Conservation (phyloP, 1,140 invertebrate species). For the Dreissena rostriformis region DNA sequence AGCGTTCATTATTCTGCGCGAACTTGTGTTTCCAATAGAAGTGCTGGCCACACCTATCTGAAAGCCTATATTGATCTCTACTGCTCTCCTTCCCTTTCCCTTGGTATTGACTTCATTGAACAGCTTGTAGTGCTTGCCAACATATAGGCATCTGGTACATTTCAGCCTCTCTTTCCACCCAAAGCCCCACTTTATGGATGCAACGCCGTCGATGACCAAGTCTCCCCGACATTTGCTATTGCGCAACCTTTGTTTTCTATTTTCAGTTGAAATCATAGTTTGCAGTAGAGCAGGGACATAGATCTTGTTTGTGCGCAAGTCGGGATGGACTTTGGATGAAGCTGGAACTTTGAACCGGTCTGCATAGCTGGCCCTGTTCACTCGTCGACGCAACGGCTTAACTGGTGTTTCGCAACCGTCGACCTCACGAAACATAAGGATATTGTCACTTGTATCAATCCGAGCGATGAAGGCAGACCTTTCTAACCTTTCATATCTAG, state of each 20-base stretch:
- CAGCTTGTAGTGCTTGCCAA: not conserved
- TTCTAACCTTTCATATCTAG: too few relatives aligned
- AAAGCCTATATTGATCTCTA: conserved; percentile 17
- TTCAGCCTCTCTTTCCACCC: conserved; percentile 31
- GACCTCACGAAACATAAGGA: not conserved
- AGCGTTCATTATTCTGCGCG: not conserved
- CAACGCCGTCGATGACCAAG: conserved; percentile 13
- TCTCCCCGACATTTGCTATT: conserved; percentile 23
- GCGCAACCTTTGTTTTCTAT: not conserved
- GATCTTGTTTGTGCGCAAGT: not conserved
- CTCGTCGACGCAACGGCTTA: not conserved
- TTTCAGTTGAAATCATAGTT: not conserved
- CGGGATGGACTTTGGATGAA: not conserved
- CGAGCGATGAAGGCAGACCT: too few relatives aligned
- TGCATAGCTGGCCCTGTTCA: not conserved
- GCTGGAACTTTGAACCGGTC: not conserved
- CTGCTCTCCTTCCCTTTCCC: conserved; percentile 1
- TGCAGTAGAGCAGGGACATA: not conserved
- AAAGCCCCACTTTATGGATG: conserved; percentile 22
- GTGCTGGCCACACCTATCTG: conserved; percentile 18
- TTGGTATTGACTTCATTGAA: not conserved
- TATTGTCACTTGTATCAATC: too few relatives aligned
- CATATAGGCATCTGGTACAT: conserved; percentile 15
- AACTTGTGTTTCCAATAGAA: conserved; percentile 5
- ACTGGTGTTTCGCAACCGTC: not conserved